These are phyloP conservation scores for Lepidotrigona ventralis DNA, from an alignment of 1,140 invertebrate genomes.

Conservation along the genomic window DNA sequence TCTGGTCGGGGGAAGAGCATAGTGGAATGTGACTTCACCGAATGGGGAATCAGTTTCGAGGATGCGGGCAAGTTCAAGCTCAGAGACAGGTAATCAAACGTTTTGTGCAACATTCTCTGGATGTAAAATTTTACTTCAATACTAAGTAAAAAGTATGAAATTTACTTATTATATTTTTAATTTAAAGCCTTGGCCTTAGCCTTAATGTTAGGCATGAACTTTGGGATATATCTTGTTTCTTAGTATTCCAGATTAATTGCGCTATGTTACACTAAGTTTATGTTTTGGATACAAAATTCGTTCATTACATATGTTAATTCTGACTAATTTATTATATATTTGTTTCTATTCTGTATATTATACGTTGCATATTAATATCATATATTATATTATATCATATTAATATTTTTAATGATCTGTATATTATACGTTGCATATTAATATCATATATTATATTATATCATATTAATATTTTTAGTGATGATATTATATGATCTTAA, in stretches of 20 bases:
- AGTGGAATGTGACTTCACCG: slow-evolving; percentile 67
- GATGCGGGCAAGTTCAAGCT: slow-evolving; percentile 54
- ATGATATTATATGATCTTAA: too few species aligned
- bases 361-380: too few species aligned
- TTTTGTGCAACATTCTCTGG: neutral
- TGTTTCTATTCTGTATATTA: too few species aligned
- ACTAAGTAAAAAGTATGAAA: too few species aligned
- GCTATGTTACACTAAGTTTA: neutral
- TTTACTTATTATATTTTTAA: too few species aligned
- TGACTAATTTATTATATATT: too few species aligned
- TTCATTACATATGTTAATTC: neutral
- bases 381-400: too few species aligned
- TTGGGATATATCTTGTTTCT: neutral
- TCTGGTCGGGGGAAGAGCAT: slow-evolving; percentile 70
- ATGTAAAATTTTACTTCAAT: neutral
- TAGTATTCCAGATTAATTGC: neutral
- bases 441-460: too few species aligned
- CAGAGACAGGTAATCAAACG: slow-evolving; percentile 66
- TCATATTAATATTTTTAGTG: too few species aligned
- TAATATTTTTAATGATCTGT: too few species aligned
- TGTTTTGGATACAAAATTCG: neutral
- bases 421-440: too few species aligned
- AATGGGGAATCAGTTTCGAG: slow-evolving; percentile 67
- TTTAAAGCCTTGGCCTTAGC: neutral
- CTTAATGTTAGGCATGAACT: neutral